Conservation (phyloP, 2,113 vertebrate species). For the Romanogobio albipinnatus region DNA sequence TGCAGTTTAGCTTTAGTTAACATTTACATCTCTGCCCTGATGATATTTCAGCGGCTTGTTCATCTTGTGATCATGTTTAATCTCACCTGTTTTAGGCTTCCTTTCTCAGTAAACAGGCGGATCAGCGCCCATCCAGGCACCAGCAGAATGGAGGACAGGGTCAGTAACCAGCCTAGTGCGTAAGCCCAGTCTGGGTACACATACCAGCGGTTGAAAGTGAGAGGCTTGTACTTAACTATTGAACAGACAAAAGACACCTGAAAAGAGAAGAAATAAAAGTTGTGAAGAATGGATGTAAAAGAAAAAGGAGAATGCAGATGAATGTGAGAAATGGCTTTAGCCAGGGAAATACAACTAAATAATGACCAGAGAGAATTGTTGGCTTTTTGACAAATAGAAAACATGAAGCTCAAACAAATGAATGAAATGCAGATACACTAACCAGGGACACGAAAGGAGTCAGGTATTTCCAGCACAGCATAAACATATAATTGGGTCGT, state of each 20-base stretch:
- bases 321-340: background rate
- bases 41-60: background rate
- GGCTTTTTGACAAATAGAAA: background rate
- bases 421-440: constrained; percentile 48
- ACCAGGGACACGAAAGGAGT: constrained; percentile 74
- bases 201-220: constrained; percentile 75
- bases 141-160: constrained; percentile 67
- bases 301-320: background rate
- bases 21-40: background rate
- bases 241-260: constrained; percentile 70
- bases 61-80: background rate
- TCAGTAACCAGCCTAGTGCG: constrained; percentile 65
- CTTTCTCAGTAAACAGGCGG: background rate
- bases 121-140: constrained; percentile 9
- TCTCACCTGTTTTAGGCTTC: constrained; percentile 46
- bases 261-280: background rate
- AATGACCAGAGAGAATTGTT: no score
- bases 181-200: constrained; percentile 72
- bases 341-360: background rate
- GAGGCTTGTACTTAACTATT: constrained; percentile 68
- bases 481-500: constrained; percentile 64
- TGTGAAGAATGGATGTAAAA: background rate
- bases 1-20: background rate
- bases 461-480: constrained; percentile 76
- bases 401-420: background rate